phyloP scores from a whole-genome alignment of 2,113 vertebrate species.

The Nyctereutes procyonoides region DNA sequence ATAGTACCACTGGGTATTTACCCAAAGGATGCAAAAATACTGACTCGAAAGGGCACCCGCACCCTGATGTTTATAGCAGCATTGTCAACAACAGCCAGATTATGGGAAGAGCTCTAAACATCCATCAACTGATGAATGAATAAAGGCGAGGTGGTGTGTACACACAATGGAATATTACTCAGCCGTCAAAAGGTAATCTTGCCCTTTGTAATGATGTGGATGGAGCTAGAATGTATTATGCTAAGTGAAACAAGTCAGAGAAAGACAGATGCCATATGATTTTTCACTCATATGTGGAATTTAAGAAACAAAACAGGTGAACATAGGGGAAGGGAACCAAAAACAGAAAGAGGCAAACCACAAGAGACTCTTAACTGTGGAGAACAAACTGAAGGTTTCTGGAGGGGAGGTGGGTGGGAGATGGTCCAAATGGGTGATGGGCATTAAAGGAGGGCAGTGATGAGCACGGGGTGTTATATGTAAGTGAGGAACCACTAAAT shows the following conservation, averaged over 20 bases:
- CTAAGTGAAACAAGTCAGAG: neutral
- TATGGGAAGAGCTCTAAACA: neutral
- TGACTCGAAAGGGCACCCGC: neutral
- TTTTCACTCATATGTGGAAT: neutral
- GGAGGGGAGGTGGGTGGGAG: neutral
- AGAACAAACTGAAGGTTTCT: neutral
- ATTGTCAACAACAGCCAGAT: neutral
- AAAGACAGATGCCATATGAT: neutral
- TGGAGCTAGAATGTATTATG: neutral
- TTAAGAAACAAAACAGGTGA: neutral
- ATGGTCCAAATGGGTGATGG: neutral
- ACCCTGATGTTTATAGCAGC: neutral
- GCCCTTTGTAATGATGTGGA: neutral
- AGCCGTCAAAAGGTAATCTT: neutral
- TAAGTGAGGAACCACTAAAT: neutral
- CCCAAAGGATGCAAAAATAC: neutral
- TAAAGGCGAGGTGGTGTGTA: neutral
- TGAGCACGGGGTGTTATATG: neutral
- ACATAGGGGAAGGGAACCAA: neutral
- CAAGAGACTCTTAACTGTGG: neutral
- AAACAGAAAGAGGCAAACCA: neutral
- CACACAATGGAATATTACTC: neutral
- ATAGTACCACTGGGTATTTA: neutral
- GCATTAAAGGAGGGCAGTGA: neutral
- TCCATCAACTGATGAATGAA: neutral